Base-by-base conservation (phyloP, 2,113 vertebrate species). In the Periophthalmus modestus region DNA sequence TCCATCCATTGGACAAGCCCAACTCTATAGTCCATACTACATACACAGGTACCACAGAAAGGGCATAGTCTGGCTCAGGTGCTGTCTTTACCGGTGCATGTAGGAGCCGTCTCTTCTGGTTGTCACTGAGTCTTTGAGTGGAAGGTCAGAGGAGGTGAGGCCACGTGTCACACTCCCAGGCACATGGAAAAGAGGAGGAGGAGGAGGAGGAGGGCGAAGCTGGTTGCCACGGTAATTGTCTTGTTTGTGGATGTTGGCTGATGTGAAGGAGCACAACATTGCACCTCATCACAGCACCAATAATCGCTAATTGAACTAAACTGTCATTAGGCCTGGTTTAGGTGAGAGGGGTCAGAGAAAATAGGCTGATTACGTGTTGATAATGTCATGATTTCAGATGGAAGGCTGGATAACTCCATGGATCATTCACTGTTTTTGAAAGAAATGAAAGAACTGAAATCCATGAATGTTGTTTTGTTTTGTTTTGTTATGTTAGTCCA, bases 181-280 rank as follows among this genome's bases (percentile, higher is more conserved):
- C 82, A 78, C 80, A 70, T 68, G 69, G 66, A 69, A 24, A 52
- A 71, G 66, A 69, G 33, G 57, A 71, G 39, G 68, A 54, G 67
- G 52, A 3, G 4, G 50, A 4, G 54, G 16, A 61, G 50, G 73
- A 43, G 39, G 7, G 39, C 7, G 39, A 43, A 43, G 7, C 7
- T 63, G 74, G 81, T 88, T 90, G 74, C 82, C 82, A 70, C 33
- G 77, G 81, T 80, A 82, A 84, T 81, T 72, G 23, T 23, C 52
- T 67, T 80, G 84, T 85, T 88, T 87, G 81, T 81, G 80, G 74
- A 39, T 77, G 46, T 80, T 71, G 78, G 71, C n/a, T 63, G 50
- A 55, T 78, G 59, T 59, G 39, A 15, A 14, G 43, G 36, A 72
- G 75, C 73, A 63, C 75, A 75, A n/a, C 50, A 28, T 34, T 61